phyloP scores from a whole-genome alignment of 1,140 invertebrate genomes.

The Conus betulinus region DNA sequence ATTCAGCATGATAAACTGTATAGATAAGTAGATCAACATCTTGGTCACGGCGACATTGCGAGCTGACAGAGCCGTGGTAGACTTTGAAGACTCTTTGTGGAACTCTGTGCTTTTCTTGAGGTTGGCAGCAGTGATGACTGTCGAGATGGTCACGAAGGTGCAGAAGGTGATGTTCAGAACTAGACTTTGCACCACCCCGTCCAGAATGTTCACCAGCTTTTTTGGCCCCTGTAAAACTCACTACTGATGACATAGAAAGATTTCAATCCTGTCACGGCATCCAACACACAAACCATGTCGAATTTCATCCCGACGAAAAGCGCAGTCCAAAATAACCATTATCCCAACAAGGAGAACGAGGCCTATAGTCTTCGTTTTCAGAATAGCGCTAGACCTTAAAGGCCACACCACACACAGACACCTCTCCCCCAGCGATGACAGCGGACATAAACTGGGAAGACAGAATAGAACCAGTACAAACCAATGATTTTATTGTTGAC shows the following conservation, averaged over 20 bases:
- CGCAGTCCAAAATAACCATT: not conserved
- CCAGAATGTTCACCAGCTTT: not conserved
- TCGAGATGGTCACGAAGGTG: not conserved
- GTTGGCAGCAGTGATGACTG: not conserved
- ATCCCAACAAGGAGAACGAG: not conserved
- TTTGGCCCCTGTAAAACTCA: not conserved
- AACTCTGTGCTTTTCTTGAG: not conserved
- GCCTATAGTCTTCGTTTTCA: conserved; percentile 12
- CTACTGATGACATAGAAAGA: not conserved
- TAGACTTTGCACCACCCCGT: not conserved
- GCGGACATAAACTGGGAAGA: conserved; percentile 3
- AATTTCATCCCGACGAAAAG: not conserved
- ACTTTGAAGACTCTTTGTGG: not conserved
- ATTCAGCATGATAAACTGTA: not conserved
- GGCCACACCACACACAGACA: conserved; percentile 13
- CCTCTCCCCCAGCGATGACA: conserved; percentile 20
- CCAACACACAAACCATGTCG: not conserved
- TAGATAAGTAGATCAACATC: not conserved
- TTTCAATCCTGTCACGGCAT: not conserved
- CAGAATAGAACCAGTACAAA: not conserved
- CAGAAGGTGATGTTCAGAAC: not conserved
- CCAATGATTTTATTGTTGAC: not conserved
- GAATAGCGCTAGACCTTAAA: not conserved
- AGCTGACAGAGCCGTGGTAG: not conserved
- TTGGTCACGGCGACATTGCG: not conserved